Evolutionary conservation across 2,888 invertebrate species (phyloP).

Genomic region (Melinopterus prodromus): DNA sequence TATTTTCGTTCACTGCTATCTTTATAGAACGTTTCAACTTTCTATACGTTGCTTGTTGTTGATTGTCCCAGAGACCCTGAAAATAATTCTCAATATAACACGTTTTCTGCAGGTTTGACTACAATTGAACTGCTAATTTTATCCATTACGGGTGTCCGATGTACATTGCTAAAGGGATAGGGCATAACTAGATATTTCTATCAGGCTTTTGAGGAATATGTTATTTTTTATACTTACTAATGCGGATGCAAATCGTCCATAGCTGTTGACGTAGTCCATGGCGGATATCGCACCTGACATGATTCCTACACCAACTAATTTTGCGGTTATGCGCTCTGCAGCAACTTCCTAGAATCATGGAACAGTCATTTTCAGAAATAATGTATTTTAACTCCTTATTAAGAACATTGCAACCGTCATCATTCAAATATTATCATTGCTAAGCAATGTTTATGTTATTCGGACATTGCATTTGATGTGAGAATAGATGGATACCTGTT

Average conservation of each 20-base stretch:
- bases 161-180: too few relatives aligned
- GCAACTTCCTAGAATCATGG: background rate
- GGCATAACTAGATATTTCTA: too few relatives aligned
- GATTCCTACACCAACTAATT: constrained; percentile 48
- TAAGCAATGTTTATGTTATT: background rate
- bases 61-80: constrained; percentile 51
- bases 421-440: background rate
- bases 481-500: background rate
- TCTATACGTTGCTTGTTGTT: background rate
- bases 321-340: background rate
- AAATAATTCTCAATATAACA: constrained; percentile 22
- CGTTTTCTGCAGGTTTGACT: too few relatives aligned
- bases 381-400: background rate
- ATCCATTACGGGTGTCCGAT: too few relatives aligned
- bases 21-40: background rate
- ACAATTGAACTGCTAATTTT: too few relatives aligned
- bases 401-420: too few relatives aligned
- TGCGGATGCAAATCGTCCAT: constrained; percentile 47
- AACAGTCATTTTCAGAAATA: background rate
- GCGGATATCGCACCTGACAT: constrained; percentile 51
- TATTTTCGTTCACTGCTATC: background rate
- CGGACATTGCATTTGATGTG: too few relatives aligned
- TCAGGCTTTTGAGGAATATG: too few relatives aligned
- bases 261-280: constrained; percentile 48
- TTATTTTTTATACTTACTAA: constrained; percentile 38